These are phyloP conservation scores for Propithecus coquereli DNA, from an alignment of 2,113 vertebrate genomes.

Conservation along the genomic window DNA sequence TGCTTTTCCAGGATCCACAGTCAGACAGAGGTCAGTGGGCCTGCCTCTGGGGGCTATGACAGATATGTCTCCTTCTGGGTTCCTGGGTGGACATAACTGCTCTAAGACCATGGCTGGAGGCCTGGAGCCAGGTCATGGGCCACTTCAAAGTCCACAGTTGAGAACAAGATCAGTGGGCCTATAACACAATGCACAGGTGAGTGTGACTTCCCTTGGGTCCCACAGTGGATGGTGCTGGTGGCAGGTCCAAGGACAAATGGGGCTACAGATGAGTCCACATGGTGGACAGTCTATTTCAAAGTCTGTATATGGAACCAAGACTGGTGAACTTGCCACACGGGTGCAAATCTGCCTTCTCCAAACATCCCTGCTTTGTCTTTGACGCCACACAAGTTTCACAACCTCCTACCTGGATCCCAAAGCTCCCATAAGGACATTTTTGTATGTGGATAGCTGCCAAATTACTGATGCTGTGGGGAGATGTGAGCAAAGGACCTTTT, in stretches of 20 bases:
- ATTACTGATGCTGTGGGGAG: fast-evolving
- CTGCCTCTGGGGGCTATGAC: not conserved
- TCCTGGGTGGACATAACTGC: not conserved
- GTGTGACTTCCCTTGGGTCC: not conserved
- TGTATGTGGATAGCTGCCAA: not conserved
- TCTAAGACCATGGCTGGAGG: not conserved
- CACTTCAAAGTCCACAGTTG: not conserved
- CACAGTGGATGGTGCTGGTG: not conserved
- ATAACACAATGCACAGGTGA: not conserved
- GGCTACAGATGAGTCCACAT: not conserved
- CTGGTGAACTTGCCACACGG: not conserved
- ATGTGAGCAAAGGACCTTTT: not conserved
- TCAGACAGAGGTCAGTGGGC: not conserved
- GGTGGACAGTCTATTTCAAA: not conserved
- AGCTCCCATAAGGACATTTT: no score
- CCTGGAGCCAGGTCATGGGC: not conserved
- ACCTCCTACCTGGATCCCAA: not conserved
- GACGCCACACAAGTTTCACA: not conserved
- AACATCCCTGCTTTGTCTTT: not conserved
- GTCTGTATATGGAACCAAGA: not conserved
- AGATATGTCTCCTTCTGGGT: no score
- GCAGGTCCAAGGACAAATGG: not conserved
- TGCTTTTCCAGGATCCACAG: not conserved
- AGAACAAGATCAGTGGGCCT: not conserved
- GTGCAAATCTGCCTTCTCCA: not conserved